phyloP scores from a whole-genome alignment of 1,140 invertebrate genomes.

The Pseudomyrmex concolor region DNA sequence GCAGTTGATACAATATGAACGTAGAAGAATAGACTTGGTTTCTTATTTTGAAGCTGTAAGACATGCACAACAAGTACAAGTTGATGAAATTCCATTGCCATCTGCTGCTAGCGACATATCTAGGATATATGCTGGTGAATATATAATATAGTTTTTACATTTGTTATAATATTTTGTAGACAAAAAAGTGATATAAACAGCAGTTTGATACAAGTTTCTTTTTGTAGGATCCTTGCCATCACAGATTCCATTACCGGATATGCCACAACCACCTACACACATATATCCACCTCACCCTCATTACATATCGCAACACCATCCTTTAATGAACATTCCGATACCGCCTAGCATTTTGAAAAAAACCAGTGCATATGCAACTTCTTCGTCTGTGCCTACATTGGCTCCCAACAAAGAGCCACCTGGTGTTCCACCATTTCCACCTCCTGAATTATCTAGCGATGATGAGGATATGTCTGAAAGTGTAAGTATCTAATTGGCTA shows the following conservation, averaged over 20 bases:
- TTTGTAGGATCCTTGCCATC: slow-evolving; percentile 87
- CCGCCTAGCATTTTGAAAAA: slow-evolving; percentile 91
- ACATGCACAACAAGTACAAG: slow-evolving; percentile 96
- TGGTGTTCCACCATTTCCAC: slow-evolving; percentile 94
- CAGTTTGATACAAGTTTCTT: slow-evolving; percentile 81
- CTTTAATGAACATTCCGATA: slow-evolving; percentile 83
- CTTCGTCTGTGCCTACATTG: slow-evolving; percentile 78
- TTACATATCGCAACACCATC: slow-evolving; percentile 82
- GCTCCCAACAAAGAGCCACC: slow-evolving; percentile 88
- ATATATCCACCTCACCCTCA: slow-evolving; percentile 84
- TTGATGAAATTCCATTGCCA: slow-evolving; percentile 98
- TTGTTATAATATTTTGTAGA: too few relatives aligned
- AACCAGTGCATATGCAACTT: slow-evolving; percentile 87
- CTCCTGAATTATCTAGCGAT: slow-evolving; percentile 89
- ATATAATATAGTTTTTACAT: slow-evolving; percentile 39
- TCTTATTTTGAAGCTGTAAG: slow-evolving; percentile 97
- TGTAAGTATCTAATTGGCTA: slow-evolving; percentile 67
- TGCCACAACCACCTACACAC: slow-evolving; percentile 86
- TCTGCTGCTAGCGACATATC: slow-evolving; percentile 83
- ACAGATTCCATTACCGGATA: slow-evolving; percentile 92
- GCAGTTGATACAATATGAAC: slow-evolving; percentile 97
- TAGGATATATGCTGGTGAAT: slow-evolving; percentile 85
- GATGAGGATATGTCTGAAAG: slow-evolving; percentile 86
- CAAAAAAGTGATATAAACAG: too few relatives aligned
- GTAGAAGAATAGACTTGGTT: slow-evolving; percentile 93